Base-by-base conservation (phyloP, 1,140 invertebrate species). In the Hycleus phaleratus region DNA sequence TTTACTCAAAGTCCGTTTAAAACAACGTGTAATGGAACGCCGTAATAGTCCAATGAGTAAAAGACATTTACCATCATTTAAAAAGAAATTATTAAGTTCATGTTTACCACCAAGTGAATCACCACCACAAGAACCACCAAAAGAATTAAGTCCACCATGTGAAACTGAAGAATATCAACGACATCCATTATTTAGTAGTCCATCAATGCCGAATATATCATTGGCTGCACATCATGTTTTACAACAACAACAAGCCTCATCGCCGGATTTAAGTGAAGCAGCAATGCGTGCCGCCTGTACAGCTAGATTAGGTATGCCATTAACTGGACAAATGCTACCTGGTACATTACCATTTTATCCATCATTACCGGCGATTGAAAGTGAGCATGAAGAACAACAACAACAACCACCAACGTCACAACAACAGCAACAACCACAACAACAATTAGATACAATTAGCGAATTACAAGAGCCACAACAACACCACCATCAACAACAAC, bases 151-250 rank as follows among this genome's bases (percentile, higher is more conserved):
- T 54, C 69, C 69, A 10, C 68, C 69, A 8, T 67, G 67, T 45
- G 68, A 69, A 42, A 79, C 79, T 26, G 85, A 87, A 55, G 71
- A 73, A 62, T 72, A 71, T 52, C 69, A 72, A 56, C 61, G 70
- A 26, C 68, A 74, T 73, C 86, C 85, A 32, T 77, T 97, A 9
- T 97, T 96, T 76, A 93, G 91, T 66, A 94, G 91, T 65, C 93
- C 94, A 39, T 96, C 93, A 64, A 85, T 97, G 85, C 93, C 95
- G 58, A 97, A 97, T 77, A 97, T 97, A 67, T 95, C 93, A 40
- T 77, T 97, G 58, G 93, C 72, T 59, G 73, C 64, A 53, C 75
- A 68, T 65, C 75, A 66, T 63, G 66, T 65, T 56, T 67, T 64
- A 59, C 32, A 32, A 32, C 32, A 32, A 32, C 32, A 32, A 7